Conservation (phyloP, 2,113 vertebrate species). For the Gobio gobio region DNA sequence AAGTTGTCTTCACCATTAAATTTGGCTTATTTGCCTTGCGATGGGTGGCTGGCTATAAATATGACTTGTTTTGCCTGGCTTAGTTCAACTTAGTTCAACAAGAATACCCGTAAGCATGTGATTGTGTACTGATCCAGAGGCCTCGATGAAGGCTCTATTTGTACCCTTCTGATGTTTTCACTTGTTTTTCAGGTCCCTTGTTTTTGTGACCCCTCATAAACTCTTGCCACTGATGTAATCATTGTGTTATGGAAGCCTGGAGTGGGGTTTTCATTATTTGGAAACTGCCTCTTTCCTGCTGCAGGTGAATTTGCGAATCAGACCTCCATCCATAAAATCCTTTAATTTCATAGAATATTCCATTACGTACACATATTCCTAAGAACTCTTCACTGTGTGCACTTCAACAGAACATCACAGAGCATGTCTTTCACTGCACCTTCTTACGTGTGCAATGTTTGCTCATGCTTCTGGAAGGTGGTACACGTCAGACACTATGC, state of each 20-base stretch:
- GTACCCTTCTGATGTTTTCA: neutral
- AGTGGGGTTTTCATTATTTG: neutral
- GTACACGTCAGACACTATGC: neutral
- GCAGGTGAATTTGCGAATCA: slow-evolving; percentile 3
- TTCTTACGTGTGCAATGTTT: neutral
- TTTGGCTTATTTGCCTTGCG: slow-evolving; percentile 10
- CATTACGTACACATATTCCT: neutral
- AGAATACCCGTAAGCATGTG: slow-evolving; percentile 31
- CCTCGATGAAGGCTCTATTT: neutral
- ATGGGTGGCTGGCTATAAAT: slow-evolving; percentile 27
- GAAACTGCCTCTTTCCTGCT: neutral
- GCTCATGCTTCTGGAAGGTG: neutral
- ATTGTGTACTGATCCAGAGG: slow-evolving; percentile 11
- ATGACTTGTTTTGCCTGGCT: slow-evolving; percentile 30
- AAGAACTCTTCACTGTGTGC: neutral
- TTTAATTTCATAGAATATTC: slow-evolving; percentile 11
- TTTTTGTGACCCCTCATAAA: slow-evolving; percentile 32
- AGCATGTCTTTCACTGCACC: neutral
- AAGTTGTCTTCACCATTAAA: neutral
- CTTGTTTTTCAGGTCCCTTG: neutral
- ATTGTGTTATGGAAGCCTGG: neutral
- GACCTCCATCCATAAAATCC: neutral
- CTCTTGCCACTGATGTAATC: slow-evolving; percentile 30
- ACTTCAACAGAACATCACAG: neutral
- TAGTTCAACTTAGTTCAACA: neutral